Evolutionary conservation across 2,113 vertebrate species (phyloP).

Genomic region (Rynchops niger): DNA sequence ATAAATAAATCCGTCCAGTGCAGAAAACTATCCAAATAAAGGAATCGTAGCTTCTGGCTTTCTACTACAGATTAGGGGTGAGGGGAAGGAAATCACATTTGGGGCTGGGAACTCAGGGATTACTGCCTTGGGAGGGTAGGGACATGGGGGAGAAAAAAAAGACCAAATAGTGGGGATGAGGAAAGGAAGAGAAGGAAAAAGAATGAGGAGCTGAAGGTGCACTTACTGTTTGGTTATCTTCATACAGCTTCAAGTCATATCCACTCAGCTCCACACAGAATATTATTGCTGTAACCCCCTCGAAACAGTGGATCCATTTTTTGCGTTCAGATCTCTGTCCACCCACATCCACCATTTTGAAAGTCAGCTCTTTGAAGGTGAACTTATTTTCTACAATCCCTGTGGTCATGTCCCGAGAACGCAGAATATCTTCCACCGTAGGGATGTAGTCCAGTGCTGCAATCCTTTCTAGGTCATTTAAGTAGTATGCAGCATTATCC

Average conservation of each 20-base stretch:
- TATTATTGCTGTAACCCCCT: constrained; percentile 99
- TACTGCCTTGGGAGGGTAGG: neutral
- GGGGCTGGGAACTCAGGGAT: neutral
- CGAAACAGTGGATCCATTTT: constrained; percentile 99
- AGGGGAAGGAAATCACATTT: neutral
- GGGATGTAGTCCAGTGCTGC: constrained; percentile 93
- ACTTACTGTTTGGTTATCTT: constrained; percentile 98
- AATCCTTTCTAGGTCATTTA: constrained; percentile 97
- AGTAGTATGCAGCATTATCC: constrained; percentile 97
- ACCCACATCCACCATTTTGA: constrained; percentile 99
- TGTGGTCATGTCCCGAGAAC: constrained; percentile 98
- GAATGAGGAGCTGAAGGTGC: neutral
- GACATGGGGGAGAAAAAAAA: neutral
- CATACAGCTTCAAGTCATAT: constrained; percentile 98
- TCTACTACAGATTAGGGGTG: neutral
- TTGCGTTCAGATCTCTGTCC: constrained; percentile 97
- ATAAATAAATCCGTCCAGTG: neutral
- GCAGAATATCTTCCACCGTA: constrained; percentile 96
- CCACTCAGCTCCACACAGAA: constrained; percentile 99
- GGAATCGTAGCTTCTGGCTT: neutral
- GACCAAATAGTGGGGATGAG: no score
- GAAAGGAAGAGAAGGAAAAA: neutral
- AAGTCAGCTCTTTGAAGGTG: constrained; percentile 99
- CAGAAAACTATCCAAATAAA: neutral
- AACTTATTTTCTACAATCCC: constrained; percentile 99